A percentile compares a stretch with the other conserved stretches of the same genome.
Evolutionary conservation across 2,113 vertebrate species (phyloP).

Genomic region (Bufo bufo): DNA sequence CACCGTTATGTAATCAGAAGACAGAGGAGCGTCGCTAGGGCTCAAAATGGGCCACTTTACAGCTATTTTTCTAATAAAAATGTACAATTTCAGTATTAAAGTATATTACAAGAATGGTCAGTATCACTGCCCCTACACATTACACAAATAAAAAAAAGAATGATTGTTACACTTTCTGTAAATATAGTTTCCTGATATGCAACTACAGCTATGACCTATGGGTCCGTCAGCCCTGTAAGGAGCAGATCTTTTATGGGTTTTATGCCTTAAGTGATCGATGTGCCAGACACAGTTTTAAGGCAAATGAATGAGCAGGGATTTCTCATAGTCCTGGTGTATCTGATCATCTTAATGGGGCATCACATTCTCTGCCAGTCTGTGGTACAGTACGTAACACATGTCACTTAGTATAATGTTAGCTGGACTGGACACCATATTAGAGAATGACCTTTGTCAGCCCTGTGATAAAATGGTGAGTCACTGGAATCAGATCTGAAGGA

Average conservation of each 20-base stretch:
- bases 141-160: too few species aligned
- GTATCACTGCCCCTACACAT: too few species aligned
- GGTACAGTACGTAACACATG: neutral
- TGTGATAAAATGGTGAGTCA: constrained; percentile 36
- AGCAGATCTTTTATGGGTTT: neutral
- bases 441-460: constrained; percentile 5
- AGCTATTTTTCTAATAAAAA: too few species aligned
- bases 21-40: too few species aligned
- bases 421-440: constrained; percentile 13
- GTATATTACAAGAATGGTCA: too few species aligned
- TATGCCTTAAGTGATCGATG: neutral
- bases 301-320: neutral
- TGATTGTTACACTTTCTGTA: neutral
- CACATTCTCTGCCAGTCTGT: neutral
- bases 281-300: neutral
- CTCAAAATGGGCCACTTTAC: too few species aligned
- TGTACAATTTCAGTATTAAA: too few species aligned
- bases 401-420: constrained; percentile 40
- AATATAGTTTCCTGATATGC: neutral
- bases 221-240: neutral
- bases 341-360: neutral
- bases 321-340: neutral
- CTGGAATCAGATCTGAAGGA: constrained; percentile 5
- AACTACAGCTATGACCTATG: neutral
- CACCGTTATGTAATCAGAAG: too few species aligned